These are phyloP conservation scores for Anarhynchus alexandrinus DNA, from an alignment of 2,113 vertebrate genomes.

Conservation along the genomic window DNA sequence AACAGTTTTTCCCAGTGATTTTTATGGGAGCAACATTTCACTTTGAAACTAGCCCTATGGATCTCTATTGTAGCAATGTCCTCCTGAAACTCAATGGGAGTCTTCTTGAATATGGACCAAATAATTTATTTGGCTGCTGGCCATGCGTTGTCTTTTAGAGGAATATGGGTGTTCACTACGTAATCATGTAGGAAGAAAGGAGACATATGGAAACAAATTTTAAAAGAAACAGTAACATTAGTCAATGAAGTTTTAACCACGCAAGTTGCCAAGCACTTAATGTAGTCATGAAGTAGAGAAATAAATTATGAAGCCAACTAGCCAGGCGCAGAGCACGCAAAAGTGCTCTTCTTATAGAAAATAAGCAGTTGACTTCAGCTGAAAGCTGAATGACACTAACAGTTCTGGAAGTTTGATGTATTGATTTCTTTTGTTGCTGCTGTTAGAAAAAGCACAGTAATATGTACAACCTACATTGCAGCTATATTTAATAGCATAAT, in stretches of 20 bases:
- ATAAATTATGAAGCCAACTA: background rate
- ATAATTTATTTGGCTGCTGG: slow-evolving; percentile 30
- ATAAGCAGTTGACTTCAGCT: background rate
- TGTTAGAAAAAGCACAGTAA: background rate
- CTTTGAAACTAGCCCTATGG: background rate
- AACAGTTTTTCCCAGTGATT: background rate
- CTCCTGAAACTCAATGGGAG: background rate
- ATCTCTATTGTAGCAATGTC: background rate
- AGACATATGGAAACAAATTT: slow-evolving; percentile 33
- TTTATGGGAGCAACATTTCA: background rate
- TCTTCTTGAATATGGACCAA: slow-evolving; percentile 13
- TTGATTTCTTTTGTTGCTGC: background rate
- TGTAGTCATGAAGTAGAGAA: background rate
- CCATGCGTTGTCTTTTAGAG: slow-evolving; percentile 40
- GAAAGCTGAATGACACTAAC: background rate
- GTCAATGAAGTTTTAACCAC: background rate
- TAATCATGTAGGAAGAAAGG: background rate
- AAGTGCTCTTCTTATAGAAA: background rate
- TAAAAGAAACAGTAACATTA: slow-evolving; percentile 3
- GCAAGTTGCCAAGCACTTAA: slow-evolving; percentile 3
- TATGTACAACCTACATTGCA: background rate
- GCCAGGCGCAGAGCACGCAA: background rate
- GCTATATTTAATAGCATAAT: background rate
- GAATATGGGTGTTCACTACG: background rate
- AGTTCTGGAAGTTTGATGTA: background rate